Percentiles rank a stretch among this genome's conserved stretches.
These are phyloP conservation scores for Peucedramus taeniatus DNA, from an alignment of 2,113 vertebrate genomes.

Conservation along the genomic window DNA sequence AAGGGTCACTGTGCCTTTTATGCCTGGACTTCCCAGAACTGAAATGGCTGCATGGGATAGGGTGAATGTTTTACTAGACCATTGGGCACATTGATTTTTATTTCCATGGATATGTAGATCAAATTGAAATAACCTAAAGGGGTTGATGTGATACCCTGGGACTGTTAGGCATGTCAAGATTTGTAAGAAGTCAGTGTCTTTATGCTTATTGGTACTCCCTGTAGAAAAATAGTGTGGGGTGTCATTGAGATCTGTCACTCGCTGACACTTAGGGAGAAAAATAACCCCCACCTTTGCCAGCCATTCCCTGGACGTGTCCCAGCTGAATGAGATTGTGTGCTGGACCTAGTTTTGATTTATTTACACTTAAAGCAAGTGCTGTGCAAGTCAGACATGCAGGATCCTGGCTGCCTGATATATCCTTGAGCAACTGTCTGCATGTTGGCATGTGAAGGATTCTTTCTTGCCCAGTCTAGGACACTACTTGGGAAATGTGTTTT, in stretches of 20 bases:
- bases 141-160: conserved; percentile 26
- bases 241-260: conserved; percentile 53
- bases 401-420: conserved; percentile 26
- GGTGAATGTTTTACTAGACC: conserved; percentile 54
- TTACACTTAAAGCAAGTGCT: conserved; percentile 24
- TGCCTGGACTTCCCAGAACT: neutral
- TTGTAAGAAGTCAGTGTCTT: neutral
- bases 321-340: neutral
- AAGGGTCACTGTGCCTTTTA: conserved; percentile 9
- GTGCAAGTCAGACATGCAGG: neutral
- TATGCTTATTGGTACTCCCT: conserved; percentile 14
- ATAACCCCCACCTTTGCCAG: neutral
- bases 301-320: neutral
- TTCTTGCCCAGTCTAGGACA: neutral
- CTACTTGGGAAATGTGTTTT: neutral
- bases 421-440: conserved; percentile 40
- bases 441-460: neutral
- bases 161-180: conserved; percentile 41
- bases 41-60: neutral
- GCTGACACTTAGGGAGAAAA: neutral
- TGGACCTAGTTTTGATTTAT: conserved; percentile 32
- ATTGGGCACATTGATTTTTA: conserved; percentile 61
- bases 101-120: conserved; percentile 61
- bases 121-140: conserved; percentile 55
- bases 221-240: conserved; percentile 47